These are phyloP conservation scores for Fistularia commersonii DNA, from an alignment of 2,797 vertebrate species.

Conservation along the genomic window DNA sequence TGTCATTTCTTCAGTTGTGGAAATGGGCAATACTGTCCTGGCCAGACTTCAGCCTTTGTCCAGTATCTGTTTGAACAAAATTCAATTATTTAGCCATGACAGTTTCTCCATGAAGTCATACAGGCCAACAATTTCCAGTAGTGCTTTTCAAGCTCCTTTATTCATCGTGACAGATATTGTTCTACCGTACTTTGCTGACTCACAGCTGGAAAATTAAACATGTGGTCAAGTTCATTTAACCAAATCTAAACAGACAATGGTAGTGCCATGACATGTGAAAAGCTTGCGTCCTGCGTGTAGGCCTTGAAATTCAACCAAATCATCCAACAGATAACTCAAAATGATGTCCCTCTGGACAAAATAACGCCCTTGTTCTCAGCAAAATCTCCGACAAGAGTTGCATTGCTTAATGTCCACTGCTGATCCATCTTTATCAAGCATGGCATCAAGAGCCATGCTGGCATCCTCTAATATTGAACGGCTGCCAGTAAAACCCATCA, in stretches of 20 bases:
- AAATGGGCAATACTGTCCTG: too few species aligned
- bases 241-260: slow-evolving; percentile 7
- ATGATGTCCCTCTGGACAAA: slow-evolving; percentile 32
- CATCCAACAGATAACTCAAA: slow-evolving; percentile 21
- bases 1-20: too few species aligned
- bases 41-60: too few species aligned
- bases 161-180: slow-evolving; percentile 13
- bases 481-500: slow-evolving; percentile 68
- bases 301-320: slow-evolving; percentile 1
- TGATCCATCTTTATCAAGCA: slow-evolving; percentile 67
- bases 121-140: slow-evolving; percentile 1
- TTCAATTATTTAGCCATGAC: too few species aligned
- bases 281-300: background rate
- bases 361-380: slow-evolving; percentile 35
- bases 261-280: background rate
- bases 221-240: slow-evolving; percentile 10
- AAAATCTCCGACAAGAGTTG: slow-evolving; percentile 30
- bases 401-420: slow-evolving; percentile 36
- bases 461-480: slow-evolving; percentile 53
- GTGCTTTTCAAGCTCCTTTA: background rate
- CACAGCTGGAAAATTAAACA: slow-evolving; percentile 3
- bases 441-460: slow-evolving; percentile 42
- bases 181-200: slow-evolving; percentile 6
- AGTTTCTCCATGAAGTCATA: background rate
- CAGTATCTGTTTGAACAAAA: background rate